Evolutionary conservation across 1,140 invertebrate genomes (phyloP), one percentile per base, ranked within the genome.

Genomic region (Zophobas morio): DNA sequence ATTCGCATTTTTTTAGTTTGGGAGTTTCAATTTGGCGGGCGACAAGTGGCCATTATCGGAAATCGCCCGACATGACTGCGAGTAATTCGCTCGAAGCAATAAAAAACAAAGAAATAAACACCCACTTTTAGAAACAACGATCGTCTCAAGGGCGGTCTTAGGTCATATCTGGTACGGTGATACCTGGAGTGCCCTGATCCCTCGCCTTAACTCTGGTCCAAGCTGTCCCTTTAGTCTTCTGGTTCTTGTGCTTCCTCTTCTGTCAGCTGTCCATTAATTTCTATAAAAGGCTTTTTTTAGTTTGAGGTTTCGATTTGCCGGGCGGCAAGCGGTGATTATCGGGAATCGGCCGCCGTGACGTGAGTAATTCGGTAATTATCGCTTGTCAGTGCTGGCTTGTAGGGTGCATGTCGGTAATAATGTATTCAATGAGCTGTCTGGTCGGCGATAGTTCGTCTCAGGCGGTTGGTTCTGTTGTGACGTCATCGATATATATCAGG

Each of bases 391-490:
- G 20, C 6, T 6, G 74, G 60, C 70, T 76, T 76, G 70, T 33
- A 32, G 2, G 32, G 60, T 36, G 74, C 40, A 20, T 76, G 60
- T 70, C 35, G 66, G 33, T 40, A 74, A 79, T 75, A 79, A 79
- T 76, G 47, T 57, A 70, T 51, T 66, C 66, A 66, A 79, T 79
- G 78, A 71, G 75, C 72, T 54, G 63, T 74, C 63, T 75, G 75
- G 78, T 76, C 73, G 72, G 33, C 76, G 78, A 77, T 77, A 53
- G 78, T 73, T 75, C 66, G 76, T 77, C 78, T 77, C 76, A 80
- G 75, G 71, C 72, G 71, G 60, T 35, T 80, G 78, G 6, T 66
- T 77, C 73, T 54, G 72, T 77, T 77, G 47, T 73, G 70, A 77
- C 76, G 70, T 77, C 76, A 77, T 36, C 71, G 49, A 77, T 77